Percentiles rank a stretch among this genome's conserved stretches.
These are phyloP conservation scores for Argyresthia goedartella DNA, from an alignment of 2,888 invertebrate genomes.

Conservation along the genomic window DNA sequence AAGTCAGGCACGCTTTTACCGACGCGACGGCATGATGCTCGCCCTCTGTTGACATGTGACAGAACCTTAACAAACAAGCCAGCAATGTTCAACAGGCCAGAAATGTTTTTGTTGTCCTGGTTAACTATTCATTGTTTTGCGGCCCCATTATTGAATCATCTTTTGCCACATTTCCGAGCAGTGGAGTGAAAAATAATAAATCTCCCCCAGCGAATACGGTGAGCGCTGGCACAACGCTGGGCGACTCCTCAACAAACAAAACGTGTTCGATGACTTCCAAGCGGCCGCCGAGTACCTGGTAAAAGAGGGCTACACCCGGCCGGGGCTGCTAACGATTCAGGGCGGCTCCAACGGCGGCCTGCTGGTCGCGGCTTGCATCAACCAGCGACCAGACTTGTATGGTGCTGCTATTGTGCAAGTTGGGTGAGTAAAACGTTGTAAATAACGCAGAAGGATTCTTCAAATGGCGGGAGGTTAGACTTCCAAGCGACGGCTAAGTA, in stretches of 20 bases:
- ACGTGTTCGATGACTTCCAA: constrained; percentile 97
- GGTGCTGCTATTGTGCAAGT: constrained; percentile 95
- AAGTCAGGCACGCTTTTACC: too few species aligned
- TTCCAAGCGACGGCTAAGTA: constrained; percentile 94
- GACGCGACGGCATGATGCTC: too few species aligned
- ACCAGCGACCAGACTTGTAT: constrained; percentile 95
- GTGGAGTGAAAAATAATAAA: neutral
- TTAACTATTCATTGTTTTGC: too few species aligned
- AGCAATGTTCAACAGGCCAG: too few species aligned
- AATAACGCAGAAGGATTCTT: too few species aligned
- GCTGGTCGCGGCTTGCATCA: constrained; percentile 93
- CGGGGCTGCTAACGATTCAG: constrained; percentile 84
- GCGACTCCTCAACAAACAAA: constrained; percentile 92
- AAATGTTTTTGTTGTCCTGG: too few species aligned
- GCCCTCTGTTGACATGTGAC: too few species aligned
- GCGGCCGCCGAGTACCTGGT: constrained; percentile 91
- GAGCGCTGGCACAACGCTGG: constrained; percentile 98
- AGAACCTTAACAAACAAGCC: too few species aligned
- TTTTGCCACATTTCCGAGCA: too few species aligned
- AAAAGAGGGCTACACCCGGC: constrained; percentile 81
- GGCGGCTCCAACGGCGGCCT: constrained; percentile 98
- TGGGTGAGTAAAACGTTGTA: constrained; percentile 73
- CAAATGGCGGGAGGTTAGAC: constrained; percentile 73
- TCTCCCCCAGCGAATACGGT: constrained; percentile 86
- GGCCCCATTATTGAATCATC: too few species aligned